Evolutionary conservation across 2,113 vertebrate genomes (phyloP).

Genomic region (Lontra canadensis): DNA sequence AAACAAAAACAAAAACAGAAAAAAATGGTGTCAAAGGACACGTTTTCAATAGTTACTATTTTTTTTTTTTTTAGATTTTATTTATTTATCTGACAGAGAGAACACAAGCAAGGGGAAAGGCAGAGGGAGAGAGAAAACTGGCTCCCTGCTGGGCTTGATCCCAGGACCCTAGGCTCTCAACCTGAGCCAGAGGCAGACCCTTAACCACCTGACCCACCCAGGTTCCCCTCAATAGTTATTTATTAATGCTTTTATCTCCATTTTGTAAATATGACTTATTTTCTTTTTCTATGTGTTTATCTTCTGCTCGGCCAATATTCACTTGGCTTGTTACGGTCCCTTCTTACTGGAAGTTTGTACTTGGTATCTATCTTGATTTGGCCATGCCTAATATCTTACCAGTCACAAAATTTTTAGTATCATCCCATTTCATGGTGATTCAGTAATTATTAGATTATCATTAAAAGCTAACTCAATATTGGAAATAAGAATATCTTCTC

Average conservation of each 20-base stretch:
- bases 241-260: neutral
- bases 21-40: neutral
- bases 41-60: neutral
- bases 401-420: neutral
- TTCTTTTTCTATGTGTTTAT: neutral
- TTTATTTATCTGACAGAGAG: neutral
- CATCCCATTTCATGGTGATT: neutral
- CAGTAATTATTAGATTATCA: neutral
- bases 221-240: neutral
- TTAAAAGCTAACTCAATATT: neutral
- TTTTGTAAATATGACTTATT: neutral
- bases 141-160: neutral
- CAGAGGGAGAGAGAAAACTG: neutral
- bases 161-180: neutral
- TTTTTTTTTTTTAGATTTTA: neutral
- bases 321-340: neutral
- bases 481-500: neutral
- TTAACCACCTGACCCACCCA: neutral
- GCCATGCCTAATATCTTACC: neutral
- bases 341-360: neutral
- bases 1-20: neutral
- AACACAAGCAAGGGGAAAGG: neutral
- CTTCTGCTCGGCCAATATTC: neutral
- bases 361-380: neutral
- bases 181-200: neutral